Conservation (phyloP, 1,140 invertebrate genomes). For the Nephotettix cincticeps region DNA sequence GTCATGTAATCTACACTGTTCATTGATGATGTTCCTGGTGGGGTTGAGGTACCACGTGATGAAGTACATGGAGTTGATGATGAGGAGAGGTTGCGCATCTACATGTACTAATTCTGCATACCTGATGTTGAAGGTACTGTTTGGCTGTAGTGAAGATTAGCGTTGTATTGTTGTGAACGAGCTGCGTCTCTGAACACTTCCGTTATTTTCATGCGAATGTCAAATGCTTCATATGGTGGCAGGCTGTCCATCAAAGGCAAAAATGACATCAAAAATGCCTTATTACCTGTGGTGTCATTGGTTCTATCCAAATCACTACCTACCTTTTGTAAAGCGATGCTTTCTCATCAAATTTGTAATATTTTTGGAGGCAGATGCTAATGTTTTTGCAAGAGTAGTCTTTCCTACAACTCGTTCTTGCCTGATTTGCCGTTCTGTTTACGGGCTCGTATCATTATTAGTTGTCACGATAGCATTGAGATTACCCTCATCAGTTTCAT, state of each 20-base stretch:
- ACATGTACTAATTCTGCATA: background rate
- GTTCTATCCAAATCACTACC: background rate
- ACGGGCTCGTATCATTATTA: background rate
- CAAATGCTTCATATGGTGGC: background rate
- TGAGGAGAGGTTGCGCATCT: background rate
- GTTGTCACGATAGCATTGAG: background rate
- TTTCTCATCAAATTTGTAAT: background rate
- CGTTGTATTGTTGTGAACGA: background rate
- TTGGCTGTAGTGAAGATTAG: background rate
- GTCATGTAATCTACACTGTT: background rate
- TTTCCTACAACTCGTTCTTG: background rate
- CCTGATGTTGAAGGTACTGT: background rate
- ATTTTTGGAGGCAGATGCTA: background rate
- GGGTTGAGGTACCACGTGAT: background rate
- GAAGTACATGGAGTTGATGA: background rate
- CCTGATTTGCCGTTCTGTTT: background rate
- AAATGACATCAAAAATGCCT: too few species aligned
- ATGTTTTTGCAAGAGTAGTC: background rate
- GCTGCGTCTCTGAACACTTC: background rate
- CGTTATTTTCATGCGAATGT: background rate
- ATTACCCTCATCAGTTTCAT: background rate
- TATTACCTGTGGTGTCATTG: background rate
- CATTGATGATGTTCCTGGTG: background rate
- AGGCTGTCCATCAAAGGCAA: too few species aligned
- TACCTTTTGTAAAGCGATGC: background rate